phyloP scores from a whole-genome alignment of 2,888 invertebrate genomes.

The Spilarctia lutea region DNA sequence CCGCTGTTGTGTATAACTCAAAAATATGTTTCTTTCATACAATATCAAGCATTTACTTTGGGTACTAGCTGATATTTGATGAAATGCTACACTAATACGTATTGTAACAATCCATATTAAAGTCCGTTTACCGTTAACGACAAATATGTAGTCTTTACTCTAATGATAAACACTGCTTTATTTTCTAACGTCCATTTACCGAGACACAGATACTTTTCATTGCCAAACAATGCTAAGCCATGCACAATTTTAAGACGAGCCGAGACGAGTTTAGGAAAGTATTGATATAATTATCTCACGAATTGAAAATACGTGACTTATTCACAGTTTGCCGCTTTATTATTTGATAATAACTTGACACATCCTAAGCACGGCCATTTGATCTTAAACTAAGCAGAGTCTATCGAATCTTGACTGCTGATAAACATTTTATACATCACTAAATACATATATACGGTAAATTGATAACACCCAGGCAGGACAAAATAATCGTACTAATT shows the following conservation, averaged over 20 bases:
- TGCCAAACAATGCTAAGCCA: constrained; percentile 42
- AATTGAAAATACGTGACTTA: constrained; percentile 33
- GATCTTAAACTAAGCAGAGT: background rate
- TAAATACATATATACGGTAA: background rate
- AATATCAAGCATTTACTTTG: constrained; percentile 53
- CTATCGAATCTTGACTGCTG: background rate
- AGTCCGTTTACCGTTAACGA: constrained; percentile 38
- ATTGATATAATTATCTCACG: constrained; percentile 34
- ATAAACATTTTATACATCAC: background rate
- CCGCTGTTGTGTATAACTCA: constrained; percentile 10
- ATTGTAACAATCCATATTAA: constrained; percentile 41
- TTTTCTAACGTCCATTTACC: constrained; percentile 42
- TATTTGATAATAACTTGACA: background rate
- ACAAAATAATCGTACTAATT: background rate
- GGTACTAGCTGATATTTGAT: constrained; percentile 46
- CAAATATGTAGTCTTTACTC: constrained; percentile 43
- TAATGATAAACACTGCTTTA: constrained; percentile 42
- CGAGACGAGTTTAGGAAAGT: constrained; percentile 33
- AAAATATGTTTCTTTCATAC: constrained; percentile 33
- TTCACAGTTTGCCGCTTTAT: constrained; percentile 13
- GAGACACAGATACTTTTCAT: constrained; percentile 39
- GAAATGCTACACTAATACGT: constrained; percentile 45
- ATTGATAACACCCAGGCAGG: background rate
- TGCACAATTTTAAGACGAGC: constrained; percentile 49
- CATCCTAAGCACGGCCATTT: background rate